Evolutionary conservation across 2,113 vertebrate genomes (phyloP), one percentile per base, ranked within the genome.

Genomic region (Labeo rohita): DNA sequence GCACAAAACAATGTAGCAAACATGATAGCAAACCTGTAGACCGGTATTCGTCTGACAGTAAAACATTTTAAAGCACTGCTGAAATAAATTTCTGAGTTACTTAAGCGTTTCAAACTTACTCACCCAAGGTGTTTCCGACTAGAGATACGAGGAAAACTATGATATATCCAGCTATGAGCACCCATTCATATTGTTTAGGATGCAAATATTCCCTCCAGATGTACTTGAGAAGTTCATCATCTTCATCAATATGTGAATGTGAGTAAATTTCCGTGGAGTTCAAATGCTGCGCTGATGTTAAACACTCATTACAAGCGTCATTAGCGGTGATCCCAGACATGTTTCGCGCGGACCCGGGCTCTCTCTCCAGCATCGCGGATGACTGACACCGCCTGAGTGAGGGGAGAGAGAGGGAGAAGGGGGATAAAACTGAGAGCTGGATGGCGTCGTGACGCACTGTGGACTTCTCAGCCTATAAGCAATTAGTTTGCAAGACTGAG

Each of bases 141-240:
- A 99, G 96, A 65, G 98, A 98, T 47, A 98, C 95, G 68, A 98
- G 93, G 91, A 99, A 99, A 1, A 99, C 97, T 36, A 97, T 88
- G 81, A 99, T 97, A 90, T 99, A 99, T 73, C 96, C 98, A 16
- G 95, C 95, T 52, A 99, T 99, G 49, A 99, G 94, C 34, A 97
- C 97, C 98, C 98, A 99, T 90, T 99, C 98, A 49, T 98, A 99
- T 88, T 98, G 96, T 82, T 98, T 98, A 3, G 98, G 98, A 85
- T 97, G 96, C 18, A 99, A 92, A 90, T 99, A 99, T 86, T 98
- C 98, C 82, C 93, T 95, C 98, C 98, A 99, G 87, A 99, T 97
- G 92, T 97, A 99, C 65, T 92, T 94, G 77, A 99, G 93, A 94
- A 99, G 97, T 93, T 98, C 97, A 9, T 99, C 97, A 83, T 98